Evolutionary conservation across 1,140 invertebrate species (phyloP).

Genomic region (Cardiocondyla obscurior): DNA sequence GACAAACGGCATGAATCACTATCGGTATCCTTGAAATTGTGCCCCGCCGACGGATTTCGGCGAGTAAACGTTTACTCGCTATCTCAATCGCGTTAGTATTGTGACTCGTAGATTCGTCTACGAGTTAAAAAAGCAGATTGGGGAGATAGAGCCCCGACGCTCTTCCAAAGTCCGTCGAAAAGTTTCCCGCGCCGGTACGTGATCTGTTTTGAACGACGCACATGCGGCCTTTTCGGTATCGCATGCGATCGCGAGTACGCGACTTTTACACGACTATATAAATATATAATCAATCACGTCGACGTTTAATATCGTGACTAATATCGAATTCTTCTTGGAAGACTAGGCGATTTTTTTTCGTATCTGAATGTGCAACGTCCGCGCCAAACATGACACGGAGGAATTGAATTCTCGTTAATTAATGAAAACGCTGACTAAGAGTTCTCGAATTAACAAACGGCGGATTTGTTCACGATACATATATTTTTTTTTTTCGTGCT

Average conservation of each 20-base stretch:
- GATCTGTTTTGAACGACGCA: neutral
- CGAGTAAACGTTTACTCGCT: neutral
- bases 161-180: neutral
- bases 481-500: neutral
- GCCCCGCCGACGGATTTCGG: neutral
- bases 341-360: neutral
- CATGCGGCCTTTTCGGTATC: neutral
- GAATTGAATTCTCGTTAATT: neutral
- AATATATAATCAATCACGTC: neutral
- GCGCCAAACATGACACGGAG: neutral
- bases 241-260: neutral
- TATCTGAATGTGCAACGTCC: conserved; percentile 4
- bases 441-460: neutral
- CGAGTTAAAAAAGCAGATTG: neutral
- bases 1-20: neutral
- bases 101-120: neutral
- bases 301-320: neutral
- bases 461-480: neutral
- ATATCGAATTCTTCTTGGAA: neutral
- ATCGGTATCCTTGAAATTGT: neutral
- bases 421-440: neutral
- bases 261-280: neutral
- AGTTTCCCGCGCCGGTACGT: neutral
- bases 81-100: neutral
- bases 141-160: neutral